Evolutionary conservation across 1,140 invertebrate species (phyloP), one percentile per base, ranked within the genome.

Genomic region (Bombus vancouverensis): DNA sequence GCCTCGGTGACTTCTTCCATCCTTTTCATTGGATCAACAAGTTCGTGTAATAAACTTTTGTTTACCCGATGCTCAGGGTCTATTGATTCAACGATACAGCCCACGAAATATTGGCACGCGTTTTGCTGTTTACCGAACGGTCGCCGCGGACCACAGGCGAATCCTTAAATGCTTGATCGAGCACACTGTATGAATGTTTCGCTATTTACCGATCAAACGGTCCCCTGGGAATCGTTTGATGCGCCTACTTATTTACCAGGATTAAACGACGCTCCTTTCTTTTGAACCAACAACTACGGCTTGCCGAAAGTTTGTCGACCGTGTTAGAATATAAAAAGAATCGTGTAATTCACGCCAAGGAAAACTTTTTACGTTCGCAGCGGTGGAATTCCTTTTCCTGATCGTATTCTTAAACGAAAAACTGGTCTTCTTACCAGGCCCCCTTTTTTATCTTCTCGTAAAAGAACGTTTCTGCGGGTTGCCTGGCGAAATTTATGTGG

Each of bases 21-120:
- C 15, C 15, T 22, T 57, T n/a, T 76, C 22, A 42, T 37, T 39
- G 76, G 42, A 84, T 80, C 76, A 85, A 85, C 83, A 85, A 85
- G 76, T 85, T 80, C 57, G 34, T 28, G 6, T 80, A 80, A 85
- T 80, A 85, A 80, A 80, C 47, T 39, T 79, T 34, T 73, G 83
- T 72, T 85, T 80, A 80, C 76, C 39, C 47, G 47, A 62, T 84
- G 39, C 76, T 25, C 15, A 18, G 32, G 42, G 15, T 53, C 18
- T 85, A 53, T 85, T 72, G 83, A 80, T 80, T 65, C 68, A 32
- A 13, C 44, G 47, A 79, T 32, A 34, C 53, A 22, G 9, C 2
- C 9, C 4, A 32, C 65, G 47, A 79, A 79, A 80, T 72, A 80
- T 80, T 80, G 76, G 76, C 53, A 84, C 65, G 66, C 68, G 53